Evolutionary conservation across 2,113 vertebrate species (phyloP).

Genomic region (Ovis canadensis): DNA sequence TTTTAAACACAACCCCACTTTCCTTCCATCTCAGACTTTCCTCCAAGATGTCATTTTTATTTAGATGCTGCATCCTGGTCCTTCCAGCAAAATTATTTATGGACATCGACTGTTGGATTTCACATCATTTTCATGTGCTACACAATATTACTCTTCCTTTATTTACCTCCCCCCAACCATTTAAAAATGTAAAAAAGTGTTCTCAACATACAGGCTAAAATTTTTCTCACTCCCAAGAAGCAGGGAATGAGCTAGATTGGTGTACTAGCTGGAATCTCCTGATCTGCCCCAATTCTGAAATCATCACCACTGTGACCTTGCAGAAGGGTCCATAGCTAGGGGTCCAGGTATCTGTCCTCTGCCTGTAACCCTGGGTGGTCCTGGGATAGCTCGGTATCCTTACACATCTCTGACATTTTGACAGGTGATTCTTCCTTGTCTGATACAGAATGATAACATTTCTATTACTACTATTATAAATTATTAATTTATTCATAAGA

Average conservation of each 20-base stretch:
- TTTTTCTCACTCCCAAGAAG: neutral
- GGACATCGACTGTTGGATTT: neutral
- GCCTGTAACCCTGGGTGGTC: neutral
- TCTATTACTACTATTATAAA: neutral
- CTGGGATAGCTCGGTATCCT: neutral
- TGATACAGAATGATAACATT: neutral
- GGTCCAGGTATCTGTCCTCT: too few relatives aligned
- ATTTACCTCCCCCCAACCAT: neutral
- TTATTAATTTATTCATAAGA: neutral
- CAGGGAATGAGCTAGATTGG: neutral
- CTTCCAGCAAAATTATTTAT: neutral
- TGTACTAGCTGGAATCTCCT: accelerated
- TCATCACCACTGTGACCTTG: accelerated
- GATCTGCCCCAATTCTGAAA: neutral
- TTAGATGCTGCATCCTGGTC: neutral
- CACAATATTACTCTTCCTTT: neutral
- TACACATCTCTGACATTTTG: neutral
- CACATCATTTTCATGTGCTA: neutral
- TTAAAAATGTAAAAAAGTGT: neutral
- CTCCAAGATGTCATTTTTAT: neutral
- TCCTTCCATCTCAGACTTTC: neutral
- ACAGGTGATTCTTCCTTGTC: accelerated
- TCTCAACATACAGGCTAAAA: neutral
- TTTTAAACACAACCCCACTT: neutral
- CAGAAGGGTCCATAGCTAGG: neutral